Conservation (phyloP, 2,113 vertebrate genomes). For the Dromaius novaehollandiae region DNA sequence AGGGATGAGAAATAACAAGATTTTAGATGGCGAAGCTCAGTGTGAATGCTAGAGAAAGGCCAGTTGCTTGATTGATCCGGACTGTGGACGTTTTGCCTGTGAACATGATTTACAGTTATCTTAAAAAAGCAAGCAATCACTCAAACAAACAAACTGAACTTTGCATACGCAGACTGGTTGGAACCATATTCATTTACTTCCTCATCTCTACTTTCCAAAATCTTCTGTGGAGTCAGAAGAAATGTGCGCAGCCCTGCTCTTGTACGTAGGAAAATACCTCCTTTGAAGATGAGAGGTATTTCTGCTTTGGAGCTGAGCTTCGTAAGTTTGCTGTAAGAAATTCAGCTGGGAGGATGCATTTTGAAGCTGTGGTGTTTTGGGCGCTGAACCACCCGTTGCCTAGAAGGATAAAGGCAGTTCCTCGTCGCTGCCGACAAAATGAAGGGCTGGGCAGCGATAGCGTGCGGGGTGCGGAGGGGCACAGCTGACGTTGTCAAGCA, state of each 20-base stretch:
- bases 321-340: not conserved
- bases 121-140: not conserved
- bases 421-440: not conserved
- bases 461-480: rapidly evolving
- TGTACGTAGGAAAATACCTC: not conserved
- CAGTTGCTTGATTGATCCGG: slow-evolving; percentile 17
- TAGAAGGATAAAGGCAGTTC: not conserved
- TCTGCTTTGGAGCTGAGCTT: not conserved
- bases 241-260: not conserved
- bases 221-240: not conserved
- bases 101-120: slow-evolving; percentile 41
- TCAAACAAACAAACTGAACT: not conserved
- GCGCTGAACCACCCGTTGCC: not conserved
- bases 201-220: not conserved
- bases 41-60: not conserved
- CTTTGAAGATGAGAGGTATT: not conserved
- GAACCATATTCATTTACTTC: not conserved
- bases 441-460: not conserved
- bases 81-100: slow-evolving; percentile 1
- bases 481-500: not conserved
- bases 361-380: not conserved
- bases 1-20: not conserved
- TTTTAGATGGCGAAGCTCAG: slow-evolving; percentile 1
- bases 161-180: not conserved
- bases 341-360: not conserved